These are phyloP conservation scores for Ptychodera flava DNA, from an alignment of 35 echinoderm and acorn worm species.

Conservation along the genomic window DNA sequence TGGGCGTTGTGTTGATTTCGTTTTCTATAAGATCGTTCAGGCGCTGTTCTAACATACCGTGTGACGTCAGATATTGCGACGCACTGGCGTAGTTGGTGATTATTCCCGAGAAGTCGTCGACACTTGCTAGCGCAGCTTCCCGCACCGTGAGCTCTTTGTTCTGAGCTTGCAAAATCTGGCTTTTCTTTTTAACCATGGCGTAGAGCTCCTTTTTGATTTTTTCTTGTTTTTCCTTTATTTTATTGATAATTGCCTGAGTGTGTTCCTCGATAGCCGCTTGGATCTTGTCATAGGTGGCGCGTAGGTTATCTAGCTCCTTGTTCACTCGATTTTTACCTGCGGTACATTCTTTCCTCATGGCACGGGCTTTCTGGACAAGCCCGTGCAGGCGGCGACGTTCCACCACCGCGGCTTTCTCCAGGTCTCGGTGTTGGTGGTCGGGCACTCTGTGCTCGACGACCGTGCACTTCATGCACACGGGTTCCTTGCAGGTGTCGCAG, in stretches of 20 bases:
- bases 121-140: not conserved
- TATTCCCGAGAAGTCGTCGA: not conserved
- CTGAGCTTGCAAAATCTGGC: not conserved
- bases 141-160: not conserved
- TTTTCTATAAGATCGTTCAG: not conserved
- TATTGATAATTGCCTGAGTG: not conserved
- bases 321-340: not conserved
- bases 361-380: not conserved
- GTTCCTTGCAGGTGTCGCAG: slow-evolving; percentile 19
- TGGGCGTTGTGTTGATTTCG: not conserved
- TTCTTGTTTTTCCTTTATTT: not conserved
- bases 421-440: not conserved
- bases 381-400: not conserved
- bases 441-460: slow-evolving; percentile 22
- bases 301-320: not conserved
- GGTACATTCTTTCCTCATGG: not conserved
- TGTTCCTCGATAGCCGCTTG: not conserved
- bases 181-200: not conserved
- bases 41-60: not conserved
- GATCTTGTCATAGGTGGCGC: not conserved
- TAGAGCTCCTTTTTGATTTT: not conserved
- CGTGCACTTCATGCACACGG: slow-evolving; percentile 30
- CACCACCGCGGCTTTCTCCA: not conserved
- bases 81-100: not conserved
- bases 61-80: not conserved